phyloP scores from a whole-genome alignment of 2,797 vertebrate genomes.

The Myotis vivesi region DNA sequence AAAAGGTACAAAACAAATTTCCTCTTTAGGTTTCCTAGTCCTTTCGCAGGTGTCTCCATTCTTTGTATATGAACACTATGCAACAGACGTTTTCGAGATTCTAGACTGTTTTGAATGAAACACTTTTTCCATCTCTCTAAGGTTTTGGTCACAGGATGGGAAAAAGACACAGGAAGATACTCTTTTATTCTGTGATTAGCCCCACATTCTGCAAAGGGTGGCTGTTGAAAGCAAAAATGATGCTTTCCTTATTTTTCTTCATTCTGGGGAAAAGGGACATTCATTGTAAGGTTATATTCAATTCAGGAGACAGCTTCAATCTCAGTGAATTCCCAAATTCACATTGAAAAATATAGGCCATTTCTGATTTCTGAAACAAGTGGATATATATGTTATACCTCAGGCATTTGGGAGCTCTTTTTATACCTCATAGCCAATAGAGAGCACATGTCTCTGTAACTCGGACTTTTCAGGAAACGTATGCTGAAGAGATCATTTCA shows the following conservation, averaged over 20 bases:
- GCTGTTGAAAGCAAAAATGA: conserved; percentile 41
- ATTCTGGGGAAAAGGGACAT: background rate
- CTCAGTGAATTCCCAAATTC: conserved; percentile 38
- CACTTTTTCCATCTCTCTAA: background rate
- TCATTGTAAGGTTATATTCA: conserved; percentile 26
- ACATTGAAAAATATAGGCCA: conserved; percentile 20
- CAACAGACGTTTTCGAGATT: conserved; percentile 9
- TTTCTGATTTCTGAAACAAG: conserved; percentile 51
- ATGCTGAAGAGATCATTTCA: conserved; percentile 37
- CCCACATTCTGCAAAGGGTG: background rate
- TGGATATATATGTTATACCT: background rate
- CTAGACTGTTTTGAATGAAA: conserved; percentile 11
- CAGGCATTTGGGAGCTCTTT: conserved; percentile 45
- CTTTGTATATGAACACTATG: conserved; percentile 24
- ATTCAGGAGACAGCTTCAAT: conserved; percentile 11
- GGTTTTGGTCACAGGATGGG: background rate
- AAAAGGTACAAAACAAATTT: conserved; percentile 21
- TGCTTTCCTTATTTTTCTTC: conserved; percentile 39
- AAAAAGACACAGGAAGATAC: background rate
- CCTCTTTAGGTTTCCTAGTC: background rate
- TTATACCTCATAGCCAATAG: conserved; percentile 53
- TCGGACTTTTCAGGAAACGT: conserved; percentile 26
- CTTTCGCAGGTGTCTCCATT: background rate
- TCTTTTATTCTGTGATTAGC: background rate
- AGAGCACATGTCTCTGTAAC: conserved; percentile 35